phyloP scores from a whole-genome alignment of 2,888 invertebrate genomes.

The Tachina lurida region DNA sequence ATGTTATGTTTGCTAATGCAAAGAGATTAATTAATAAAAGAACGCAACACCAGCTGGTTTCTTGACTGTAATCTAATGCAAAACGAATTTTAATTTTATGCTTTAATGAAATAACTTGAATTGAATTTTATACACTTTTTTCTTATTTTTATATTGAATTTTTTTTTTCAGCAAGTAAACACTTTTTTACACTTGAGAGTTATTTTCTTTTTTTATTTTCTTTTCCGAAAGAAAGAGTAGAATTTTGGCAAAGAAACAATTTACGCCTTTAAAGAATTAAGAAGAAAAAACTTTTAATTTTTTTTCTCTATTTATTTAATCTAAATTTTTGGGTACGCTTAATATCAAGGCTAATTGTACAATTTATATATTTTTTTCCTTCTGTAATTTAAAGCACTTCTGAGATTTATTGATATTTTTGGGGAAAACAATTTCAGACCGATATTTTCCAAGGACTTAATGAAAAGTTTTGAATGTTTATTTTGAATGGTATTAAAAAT shows the following conservation, averaged over 20 bases:
- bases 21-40: constrained; percentile 24
- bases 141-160: background rate
- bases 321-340: constrained; percentile 18
- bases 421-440: background rate
- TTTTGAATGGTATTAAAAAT: background rate
- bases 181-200: background rate
- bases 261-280: background rate
- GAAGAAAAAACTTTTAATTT: background rate
- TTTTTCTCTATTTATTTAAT: constrained; percentile 11
- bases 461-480: background rate
- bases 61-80: constrained; percentile 21
- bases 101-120: background rate
- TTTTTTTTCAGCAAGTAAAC: background rate
- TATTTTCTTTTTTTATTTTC: background rate
- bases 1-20: background rate
- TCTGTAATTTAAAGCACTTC: constrained; percentile 56
- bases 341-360: constrained; percentile 12
- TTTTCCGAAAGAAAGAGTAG: background rate
- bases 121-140: constrained; percentile 1
- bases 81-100: constrained; percentile 25
- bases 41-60: constrained; percentile 51
- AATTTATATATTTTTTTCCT: constrained; percentile 19
- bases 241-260: background rate
- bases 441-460: background rate
- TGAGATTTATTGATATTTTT: constrained; percentile 9